Evolutionary conservation across 2,113 vertebrate genomes (phyloP).

Genomic region (Pitta sordida): DNA sequence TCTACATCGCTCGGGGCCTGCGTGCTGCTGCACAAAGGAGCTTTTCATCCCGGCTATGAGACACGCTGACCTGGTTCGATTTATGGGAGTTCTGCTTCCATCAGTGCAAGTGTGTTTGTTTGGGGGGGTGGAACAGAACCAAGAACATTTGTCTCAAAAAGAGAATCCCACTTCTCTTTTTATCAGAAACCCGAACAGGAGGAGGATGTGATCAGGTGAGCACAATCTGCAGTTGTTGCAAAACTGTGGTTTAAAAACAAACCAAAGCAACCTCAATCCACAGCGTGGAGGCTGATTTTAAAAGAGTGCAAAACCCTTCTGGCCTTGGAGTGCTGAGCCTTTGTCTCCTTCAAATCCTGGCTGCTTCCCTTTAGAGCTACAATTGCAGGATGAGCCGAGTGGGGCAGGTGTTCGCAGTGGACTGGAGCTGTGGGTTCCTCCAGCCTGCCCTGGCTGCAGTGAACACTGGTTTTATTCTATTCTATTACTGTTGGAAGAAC

Average conservation of each 20-base stretch:
- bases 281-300: not conserved
- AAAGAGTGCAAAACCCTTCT: not conserved
- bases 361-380: not conserved
- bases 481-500: not conserved
- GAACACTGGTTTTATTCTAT: not conserved
- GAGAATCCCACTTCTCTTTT: not conserved
- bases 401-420: not conserved
- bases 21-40: conserved; percentile 46
- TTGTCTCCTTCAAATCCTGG: not conserved
- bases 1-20: not conserved
- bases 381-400: not conserved
- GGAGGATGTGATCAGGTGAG: not conserved
- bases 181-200: not conserved
- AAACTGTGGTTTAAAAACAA: not conserved
- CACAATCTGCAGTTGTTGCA: not conserved
- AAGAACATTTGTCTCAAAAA: not conserved
- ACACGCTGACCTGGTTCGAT: conserved; percentile 32
- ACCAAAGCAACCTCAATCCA: not conserved
- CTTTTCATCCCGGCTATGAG: conserved; percentile 36
- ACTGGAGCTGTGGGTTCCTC: not conserved
- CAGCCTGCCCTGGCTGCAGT: not conserved
- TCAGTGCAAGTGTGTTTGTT: not conserved
- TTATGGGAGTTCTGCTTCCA: conserved; percentile 15
- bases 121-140: not conserved
- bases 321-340: not conserved